Conservation (phyloP, 2,113 vertebrate genomes). For the Bolborhynchus lineola region DNA sequence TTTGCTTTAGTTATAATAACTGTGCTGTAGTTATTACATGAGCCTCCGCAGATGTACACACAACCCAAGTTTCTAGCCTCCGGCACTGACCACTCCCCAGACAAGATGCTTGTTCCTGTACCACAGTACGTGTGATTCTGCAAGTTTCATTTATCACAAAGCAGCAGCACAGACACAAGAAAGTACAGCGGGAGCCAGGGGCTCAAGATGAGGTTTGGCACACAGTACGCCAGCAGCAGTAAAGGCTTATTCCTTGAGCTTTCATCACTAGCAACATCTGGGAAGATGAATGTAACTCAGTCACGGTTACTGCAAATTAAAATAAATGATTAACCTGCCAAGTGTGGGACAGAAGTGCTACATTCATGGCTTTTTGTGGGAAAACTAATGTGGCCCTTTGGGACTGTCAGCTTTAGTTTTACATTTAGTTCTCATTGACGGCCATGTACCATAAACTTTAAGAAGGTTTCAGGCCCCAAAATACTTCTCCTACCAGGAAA, state of each 20-base stretch:
- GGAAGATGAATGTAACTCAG: conserved; percentile 57
- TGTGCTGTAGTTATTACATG: conserved; percentile 57
- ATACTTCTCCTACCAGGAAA: not conserved
- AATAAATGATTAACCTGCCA: conserved; percentile 52
- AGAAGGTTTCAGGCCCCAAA: not conserved
- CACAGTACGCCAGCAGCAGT: conserved; percentile 35
- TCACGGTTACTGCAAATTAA: conserved; percentile 52
- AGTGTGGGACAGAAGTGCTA: conserved; percentile 38
- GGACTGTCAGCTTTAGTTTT: not conserved
- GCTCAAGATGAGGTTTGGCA: conserved; percentile 58
- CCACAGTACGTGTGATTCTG: conserved; percentile 47
- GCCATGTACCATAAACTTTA: not conserved
- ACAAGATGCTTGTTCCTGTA: conserved; percentile 50
- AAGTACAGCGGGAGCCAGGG: conserved; percentile 46
- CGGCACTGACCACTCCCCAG: conserved; percentile 53
- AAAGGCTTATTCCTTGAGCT: conserved; percentile 51
- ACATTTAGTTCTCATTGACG: not conserved
- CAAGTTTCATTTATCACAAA: conserved; percentile 55
- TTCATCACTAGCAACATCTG: conserved; percentile 60
- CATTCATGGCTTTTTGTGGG: not conserved
- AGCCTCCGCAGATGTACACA: conserved; percentile 35
- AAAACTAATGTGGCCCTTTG: conserved; percentile 9
- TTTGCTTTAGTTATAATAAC: conserved; percentile 68
- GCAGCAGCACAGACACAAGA: conserved; percentile 39
- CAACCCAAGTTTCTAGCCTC: conserved; percentile 54